Base-by-base conservation (phyloP, 1,140 invertebrate species). In the Hylaeus volcanicus region DNA sequence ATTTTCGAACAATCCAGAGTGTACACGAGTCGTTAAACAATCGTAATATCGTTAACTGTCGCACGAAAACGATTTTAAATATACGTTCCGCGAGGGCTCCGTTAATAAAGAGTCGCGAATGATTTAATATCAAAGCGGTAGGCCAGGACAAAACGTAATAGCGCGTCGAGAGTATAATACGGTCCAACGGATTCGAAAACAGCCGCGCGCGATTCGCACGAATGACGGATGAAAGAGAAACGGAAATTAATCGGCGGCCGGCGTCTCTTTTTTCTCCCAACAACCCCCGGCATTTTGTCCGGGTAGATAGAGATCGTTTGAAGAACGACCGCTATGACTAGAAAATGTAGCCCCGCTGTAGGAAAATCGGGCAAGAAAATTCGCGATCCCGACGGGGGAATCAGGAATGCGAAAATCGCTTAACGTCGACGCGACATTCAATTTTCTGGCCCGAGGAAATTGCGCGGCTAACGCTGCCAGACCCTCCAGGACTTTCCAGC, bases 211-310 rank as follows among this genome's bases (percentile, higher is more conserved):
- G 73, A 75, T 68, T 80, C 64, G 75, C 74, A 81, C 70, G 74
- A 81, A 56, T 53, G 74, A 1, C n/a, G 41, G 55, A 68, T 8
- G 64, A 74, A 84, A 78, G 81, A 74, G 56, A 73, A 72, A 26
- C 64, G 65, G 65, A 85, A 85, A 88, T 88, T 87, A 88, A 87
- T 88, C 79, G 84, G 85, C 45, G 53, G 56, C 58, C 72, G 73
- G 26, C 37, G 66, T 66, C 43, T 65, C 53, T 37, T 68, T 45
- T 78, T 61, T 55, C 65, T 26, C 15, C 51, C 14, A 56, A 51
- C 61, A 51, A 61, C 65, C 53, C 70, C 53, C 56, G 55, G 58
- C 66, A 65, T 74, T 72, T 84, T 58, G 53, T 48, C 43, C 64
- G 8, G 39, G 5, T 5, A 56, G 63, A 76, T n/a, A 69, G 74